Percentiles rank a stretch among this genome's conserved stretches.
Evolutionary conservation across 2,797 vertebrate species (phyloP).

Genomic region (Octomys mimax): DNA sequence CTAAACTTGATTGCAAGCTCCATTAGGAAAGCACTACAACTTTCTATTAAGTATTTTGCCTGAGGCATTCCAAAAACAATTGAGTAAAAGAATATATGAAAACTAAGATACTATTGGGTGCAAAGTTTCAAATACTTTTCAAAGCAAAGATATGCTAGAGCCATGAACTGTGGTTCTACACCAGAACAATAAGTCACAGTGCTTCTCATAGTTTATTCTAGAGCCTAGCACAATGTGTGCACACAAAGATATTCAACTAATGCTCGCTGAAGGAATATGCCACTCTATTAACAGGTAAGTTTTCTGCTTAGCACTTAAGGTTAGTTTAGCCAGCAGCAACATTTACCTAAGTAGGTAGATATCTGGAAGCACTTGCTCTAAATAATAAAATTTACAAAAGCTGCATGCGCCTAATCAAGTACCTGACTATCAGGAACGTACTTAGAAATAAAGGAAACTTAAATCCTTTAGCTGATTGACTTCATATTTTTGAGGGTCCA

Average conservation of each 20-base stretch:
- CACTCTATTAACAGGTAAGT: neutral
- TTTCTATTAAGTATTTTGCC: constrained; percentile 20
- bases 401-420: neutral
- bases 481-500: neutral
- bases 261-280: neutral
- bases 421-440: neutral
- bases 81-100: neutral
- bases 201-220: neutral
- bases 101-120: neutral
- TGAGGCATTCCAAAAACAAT: neutral
- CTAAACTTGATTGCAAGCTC: neutral
- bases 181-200: neutral
- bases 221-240: neutral
- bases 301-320: neutral
- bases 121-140: neutral
- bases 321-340: neutral
- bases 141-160: neutral
- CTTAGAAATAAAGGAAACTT: neutral
- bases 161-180: neutral
- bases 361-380: neutral
- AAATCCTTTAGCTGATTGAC: neutral
- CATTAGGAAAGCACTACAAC: neutral
- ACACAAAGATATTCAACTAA: neutral
- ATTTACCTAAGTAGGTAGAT: neutral
- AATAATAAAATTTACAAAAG: neutral